Percentiles rank a stretch among this genome's conserved stretches.
These are phyloP conservation scores for Pyxicephalus adspersus DNA, from an alignment of 2,113 vertebrate genomes.

Conservation along the genomic window DNA sequence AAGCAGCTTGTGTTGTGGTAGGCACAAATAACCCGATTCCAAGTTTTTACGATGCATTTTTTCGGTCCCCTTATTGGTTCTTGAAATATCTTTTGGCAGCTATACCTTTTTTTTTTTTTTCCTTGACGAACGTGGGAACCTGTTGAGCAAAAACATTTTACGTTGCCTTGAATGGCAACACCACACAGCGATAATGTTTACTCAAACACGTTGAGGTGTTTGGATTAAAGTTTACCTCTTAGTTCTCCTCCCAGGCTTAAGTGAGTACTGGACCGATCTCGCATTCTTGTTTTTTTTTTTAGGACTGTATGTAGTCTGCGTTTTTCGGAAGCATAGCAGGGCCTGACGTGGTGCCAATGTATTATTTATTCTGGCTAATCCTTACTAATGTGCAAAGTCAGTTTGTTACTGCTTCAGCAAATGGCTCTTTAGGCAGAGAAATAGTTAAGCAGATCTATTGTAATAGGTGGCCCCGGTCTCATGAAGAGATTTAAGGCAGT, in stretches of 20 bases:
- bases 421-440: conserved; percentile 70
- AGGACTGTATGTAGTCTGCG: conserved; percentile 19
- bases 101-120: neutral
- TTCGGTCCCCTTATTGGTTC: neutral
- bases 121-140: conserved; percentile 21
- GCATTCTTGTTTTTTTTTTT: neutral
- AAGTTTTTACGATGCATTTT: neutral
- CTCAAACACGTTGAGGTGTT: conserved; percentile 37
- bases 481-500: conserved; percentile 76
- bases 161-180: neutral
- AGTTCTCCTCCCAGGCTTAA: neutral
- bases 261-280: conserved; percentile 11
- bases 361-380: conserved; percentile 73
- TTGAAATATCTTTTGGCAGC: conserved; percentile 12
- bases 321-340: conserved; percentile 62
- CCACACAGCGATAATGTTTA: conserved; percentile 27
- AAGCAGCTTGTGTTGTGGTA: too few relatives aligned
- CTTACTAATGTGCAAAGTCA: conserved; percentile 71
- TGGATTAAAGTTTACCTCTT: conserved; percentile 32
- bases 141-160: conserved; percentile 13
- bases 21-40: neutral
- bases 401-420: conserved; percentile 70
- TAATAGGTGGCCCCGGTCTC: conserved; percentile 69
- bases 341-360: conserved; percentile 61
- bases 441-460: conserved; percentile 72